A percentile compares a stretch with the other conserved stretches of the same genome.
Evolutionary conservation across 2,113 vertebrate species (phyloP).

Genomic region (Ellobius talpinus): DNA sequence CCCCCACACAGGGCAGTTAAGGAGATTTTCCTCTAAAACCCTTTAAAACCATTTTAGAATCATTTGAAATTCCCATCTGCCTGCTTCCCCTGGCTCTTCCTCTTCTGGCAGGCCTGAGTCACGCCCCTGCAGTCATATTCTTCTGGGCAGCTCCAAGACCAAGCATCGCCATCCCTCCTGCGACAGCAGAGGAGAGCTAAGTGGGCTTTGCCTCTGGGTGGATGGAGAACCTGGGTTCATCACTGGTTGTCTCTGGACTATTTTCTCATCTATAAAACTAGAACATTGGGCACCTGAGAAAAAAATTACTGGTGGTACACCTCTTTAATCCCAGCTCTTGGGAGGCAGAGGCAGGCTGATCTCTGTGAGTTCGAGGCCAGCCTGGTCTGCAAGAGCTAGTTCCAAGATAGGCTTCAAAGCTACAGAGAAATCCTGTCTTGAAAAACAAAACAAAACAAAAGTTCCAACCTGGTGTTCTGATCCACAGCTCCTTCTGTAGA

Average conservation of each 20-base stretch:
- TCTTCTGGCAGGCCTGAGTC: not conserved
- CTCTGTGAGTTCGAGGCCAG: too few relatives aligned
- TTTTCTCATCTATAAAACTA: slow-evolving; percentile 23
- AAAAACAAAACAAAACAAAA: not conserved
- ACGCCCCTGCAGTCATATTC: not conserved
- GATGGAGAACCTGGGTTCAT: not conserved
- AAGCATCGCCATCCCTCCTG: not conserved
- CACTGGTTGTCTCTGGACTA: not conserved
- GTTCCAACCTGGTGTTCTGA: not conserved
- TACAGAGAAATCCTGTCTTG: too few relatives aligned
- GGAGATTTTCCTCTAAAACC: slow-evolving; percentile 34
- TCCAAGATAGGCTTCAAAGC: too few relatives aligned
- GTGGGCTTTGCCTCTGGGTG: not conserved
- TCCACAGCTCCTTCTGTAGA: not conserved
- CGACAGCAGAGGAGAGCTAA: not conserved
- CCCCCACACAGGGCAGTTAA: slow-evolving; percentile 1
- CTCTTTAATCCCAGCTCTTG: too few relatives aligned
- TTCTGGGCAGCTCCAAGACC: not conserved
- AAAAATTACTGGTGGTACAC: not conserved
- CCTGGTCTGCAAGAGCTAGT: too few relatives aligned
- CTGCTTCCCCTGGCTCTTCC: not conserved
- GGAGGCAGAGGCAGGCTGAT: too few relatives aligned
- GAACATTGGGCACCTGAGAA: not conserved
- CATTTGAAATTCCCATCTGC: slow-evolving; percentile 27
- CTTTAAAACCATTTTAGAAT: slow-evolving; percentile 55